Evolutionary conservation across 2,888 invertebrate species (phyloP), one percentile per base, ranked within the genome.

Genomic region (Ophion obscuratus): DNA sequence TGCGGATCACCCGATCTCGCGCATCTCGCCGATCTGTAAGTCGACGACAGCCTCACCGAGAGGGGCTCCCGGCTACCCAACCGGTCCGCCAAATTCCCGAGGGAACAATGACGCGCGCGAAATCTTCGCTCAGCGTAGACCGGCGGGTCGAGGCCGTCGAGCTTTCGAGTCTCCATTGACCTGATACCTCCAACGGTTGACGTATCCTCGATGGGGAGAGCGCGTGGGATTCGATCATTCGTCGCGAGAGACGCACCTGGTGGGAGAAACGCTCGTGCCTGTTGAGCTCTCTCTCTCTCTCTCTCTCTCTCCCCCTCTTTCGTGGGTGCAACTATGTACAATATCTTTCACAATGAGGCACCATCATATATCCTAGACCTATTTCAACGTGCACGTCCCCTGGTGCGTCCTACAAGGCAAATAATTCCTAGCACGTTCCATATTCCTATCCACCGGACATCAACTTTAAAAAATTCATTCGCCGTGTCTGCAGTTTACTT

Each of bases 11-110:
- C 68, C 2, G 87, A 76, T 11, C 89, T 85, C 0, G 87, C 62
- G 4, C 88, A 87, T 24, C 90, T 90, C 3, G 90, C 89, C 0
- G 93, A 93, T 70, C 90, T 88, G 81, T 93, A 92, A 4, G 91
- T 89, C 10, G 92, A 88, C 0, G 91, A 88, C 17, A 92, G 79
- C 79, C 92, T 87, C 4, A 89, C 85, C 7, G 91, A 90, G 0
- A 91, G 85, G 0, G 88, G 87, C 76, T 92, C 91, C 36, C 84
- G 77, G 0, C 87, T 87, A 11, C 87, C 88, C 7, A 78, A 84
- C 20, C 89, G 90, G 40, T 92, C 91, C 47, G 90, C 88, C 31
- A 93, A 87, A 20, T 90, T 91, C 14, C 90, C 90, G 64, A 92
- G 62, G 0, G 93, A 93, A 79, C 89, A 90, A 31, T 92, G 90